Base-by-base conservation (phyloP, 1,140 invertebrate species). In the Pygmarrhopalites habei region DNA sequence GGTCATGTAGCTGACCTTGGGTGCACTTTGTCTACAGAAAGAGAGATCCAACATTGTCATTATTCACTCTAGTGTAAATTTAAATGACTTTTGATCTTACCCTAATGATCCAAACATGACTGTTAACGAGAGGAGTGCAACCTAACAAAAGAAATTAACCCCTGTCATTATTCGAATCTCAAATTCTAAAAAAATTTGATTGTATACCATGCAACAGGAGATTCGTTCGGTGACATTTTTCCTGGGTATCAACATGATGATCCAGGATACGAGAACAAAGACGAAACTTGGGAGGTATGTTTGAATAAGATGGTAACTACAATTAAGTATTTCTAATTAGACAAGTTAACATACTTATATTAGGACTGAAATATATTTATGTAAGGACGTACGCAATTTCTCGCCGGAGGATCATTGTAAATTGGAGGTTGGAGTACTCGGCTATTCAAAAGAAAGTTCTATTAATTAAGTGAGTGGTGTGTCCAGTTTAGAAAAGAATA, bases 211-310 rank as follows among this genome's bases (percentile, higher is more conserved):
- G n/a, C n/a, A n/a, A n/a, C n/a, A 72, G 3, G 83, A 81, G 73
- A 78, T 78, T 19, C 82, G 73, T 10, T 81, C 83, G 0, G 82
- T 82, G 7, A 83, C 81, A 29, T 82, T 79, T 72, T 83, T 82
- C 0, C 81, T 81, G 53, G 83, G 83, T 4, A 85, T 81, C 29
- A 82, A 79, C 72, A 85, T 83, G 47, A 82, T 82, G 53, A 83
- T 80, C 82, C 83, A 85, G 0, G 82, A 83, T 68, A 85, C 83
- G 66, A 83, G 80, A 29, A 84, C 82, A 66, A 84, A 83, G 32
- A 85, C 71, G 1, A 81, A 80, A 7, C 81, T 82, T 0, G 83
- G 83, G 10, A 85, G 72, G 68, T 83, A 85, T 62, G 81, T 83
- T 71, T 84, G 82, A 29, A 83, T 71, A 1, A 83, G 73, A 65